Conservation (phyloP, 2,113 vertebrate genomes). For the Zosterops borbonicus region DNA sequence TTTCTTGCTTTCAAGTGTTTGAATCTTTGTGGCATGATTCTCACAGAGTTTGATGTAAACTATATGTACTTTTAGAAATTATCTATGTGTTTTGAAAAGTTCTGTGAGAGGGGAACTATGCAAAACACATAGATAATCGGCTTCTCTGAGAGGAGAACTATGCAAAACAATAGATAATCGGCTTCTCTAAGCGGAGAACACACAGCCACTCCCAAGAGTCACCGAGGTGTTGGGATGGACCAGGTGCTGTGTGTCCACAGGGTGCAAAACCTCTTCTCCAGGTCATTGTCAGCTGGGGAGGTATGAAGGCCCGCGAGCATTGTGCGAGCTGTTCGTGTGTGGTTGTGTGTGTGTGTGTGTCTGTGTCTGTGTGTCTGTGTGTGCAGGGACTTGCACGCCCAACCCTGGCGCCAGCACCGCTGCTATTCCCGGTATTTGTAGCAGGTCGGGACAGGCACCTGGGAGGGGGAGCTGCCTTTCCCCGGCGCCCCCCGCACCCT, state of each 20-base stretch:
- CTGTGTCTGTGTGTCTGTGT: neutral
- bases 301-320: neutral
- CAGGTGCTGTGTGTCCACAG: accelerated
- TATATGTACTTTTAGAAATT: no score
- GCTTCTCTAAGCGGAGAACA: no score
- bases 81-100: no score
- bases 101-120: no score
- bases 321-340: no score
- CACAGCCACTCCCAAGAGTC: accelerated
- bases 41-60: no score
- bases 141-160: no score
- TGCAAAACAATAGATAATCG: no score
- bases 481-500: neutral
- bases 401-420: neutral
- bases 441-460: conserved; percentile 24
- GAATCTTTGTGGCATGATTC: no score
- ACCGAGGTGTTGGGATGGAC: accelerated
- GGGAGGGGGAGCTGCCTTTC: neutral
- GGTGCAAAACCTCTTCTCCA: neutral
- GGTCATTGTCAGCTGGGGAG: neutral
- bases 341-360: no score
- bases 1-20: no score
- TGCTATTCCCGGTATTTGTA: conserved; percentile 37
- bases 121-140: no score
- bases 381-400: neutral